phyloP scores from a whole-genome alignment of 2,113 vertebrate genomes.

The Synodontis membranacea region DNA sequence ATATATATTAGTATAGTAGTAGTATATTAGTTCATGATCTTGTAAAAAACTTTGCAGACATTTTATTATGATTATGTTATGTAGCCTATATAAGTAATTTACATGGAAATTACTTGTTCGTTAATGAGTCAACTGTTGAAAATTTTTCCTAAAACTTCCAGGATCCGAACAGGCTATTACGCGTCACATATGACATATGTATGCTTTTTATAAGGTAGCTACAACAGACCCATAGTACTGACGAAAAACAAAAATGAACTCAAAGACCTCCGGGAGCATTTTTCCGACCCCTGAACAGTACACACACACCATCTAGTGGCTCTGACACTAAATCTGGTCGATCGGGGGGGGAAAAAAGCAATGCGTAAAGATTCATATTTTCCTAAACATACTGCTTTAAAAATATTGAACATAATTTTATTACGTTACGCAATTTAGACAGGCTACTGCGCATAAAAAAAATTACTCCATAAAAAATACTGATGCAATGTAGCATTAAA shows the following conservation, averaged over 20 bases:
- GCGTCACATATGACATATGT: neutral
- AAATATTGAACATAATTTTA: neutral
- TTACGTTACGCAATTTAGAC: neutral
- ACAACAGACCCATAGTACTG: constrained; percentile 34
- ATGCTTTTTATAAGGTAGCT: neutral
- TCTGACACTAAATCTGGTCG: constrained; percentile 3
- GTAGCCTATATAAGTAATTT: neutral
- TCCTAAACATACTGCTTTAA: neutral
- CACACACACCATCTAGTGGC: constrained; percentile 47
- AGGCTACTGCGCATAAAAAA: neutral
- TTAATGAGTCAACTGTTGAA: neutral
- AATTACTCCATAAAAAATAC: neutral
- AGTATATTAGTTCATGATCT: neutral
- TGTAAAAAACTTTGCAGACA: neutral
- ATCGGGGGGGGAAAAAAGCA: neutral
- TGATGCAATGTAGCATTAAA: neutral
- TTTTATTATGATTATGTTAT: neutral
- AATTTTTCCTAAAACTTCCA: neutral
- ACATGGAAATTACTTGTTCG: neutral
- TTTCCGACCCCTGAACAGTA: neutral
- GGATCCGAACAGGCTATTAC: too few species aligned
- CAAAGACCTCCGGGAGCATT: constrained; percentile 35
- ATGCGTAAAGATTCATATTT: neutral
- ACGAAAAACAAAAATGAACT: constrained; percentile 45
- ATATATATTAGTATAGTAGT: too few species aligned